phyloP scores from a whole-genome alignment of 1,140 invertebrate genomes.

The Venustaconcha ellipsiformis region DNA sequence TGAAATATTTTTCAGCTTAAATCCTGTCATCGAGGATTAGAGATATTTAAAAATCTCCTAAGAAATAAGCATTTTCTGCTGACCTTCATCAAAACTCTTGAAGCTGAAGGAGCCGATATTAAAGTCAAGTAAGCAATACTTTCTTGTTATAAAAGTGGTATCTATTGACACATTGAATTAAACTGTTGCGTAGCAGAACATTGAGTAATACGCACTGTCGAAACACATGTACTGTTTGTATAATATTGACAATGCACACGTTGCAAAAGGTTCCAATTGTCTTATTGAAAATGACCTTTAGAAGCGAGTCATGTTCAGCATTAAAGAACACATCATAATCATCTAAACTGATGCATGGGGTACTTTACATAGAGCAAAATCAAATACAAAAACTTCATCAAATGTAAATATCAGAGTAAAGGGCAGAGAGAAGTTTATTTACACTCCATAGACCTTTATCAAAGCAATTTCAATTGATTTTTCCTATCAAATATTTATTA shows the following conservation, averaged over 20 bases:
- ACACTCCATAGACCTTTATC: neutral
- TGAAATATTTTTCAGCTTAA: conserved; percentile 5
- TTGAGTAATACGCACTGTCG: neutral
- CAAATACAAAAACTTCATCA: neutral
- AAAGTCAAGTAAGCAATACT: conserved; percentile 16
- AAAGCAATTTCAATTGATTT: neutral
- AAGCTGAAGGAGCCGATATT: conserved; percentile 10
- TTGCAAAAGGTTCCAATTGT: neutral
- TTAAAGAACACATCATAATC: too few relatives aligned
- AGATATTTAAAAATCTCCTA: conserved; percentile 21
- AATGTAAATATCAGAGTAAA: neutral
- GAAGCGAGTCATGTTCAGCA: too few relatives aligned
- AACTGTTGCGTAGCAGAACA: neutral
- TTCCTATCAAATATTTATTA: too few relatives aligned
- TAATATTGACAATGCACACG: neutral
- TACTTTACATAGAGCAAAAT: too few relatives aligned
- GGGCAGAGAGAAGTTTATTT: neutral
- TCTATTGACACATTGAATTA: neutral
- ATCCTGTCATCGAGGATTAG: conserved; percentile 9
- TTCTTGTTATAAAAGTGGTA: neutral
- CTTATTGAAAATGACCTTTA: too few relatives aligned
- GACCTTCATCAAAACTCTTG: conserved; percentile 20
- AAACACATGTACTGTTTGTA: neutral
- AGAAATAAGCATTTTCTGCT: conserved; percentile 18
- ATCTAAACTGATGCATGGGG: too few relatives aligned